Evolutionary conservation across 2,113 vertebrate species (phyloP), one percentile per base, ranked within the genome.

Genomic region (Tilapia sparmanii): DNA sequence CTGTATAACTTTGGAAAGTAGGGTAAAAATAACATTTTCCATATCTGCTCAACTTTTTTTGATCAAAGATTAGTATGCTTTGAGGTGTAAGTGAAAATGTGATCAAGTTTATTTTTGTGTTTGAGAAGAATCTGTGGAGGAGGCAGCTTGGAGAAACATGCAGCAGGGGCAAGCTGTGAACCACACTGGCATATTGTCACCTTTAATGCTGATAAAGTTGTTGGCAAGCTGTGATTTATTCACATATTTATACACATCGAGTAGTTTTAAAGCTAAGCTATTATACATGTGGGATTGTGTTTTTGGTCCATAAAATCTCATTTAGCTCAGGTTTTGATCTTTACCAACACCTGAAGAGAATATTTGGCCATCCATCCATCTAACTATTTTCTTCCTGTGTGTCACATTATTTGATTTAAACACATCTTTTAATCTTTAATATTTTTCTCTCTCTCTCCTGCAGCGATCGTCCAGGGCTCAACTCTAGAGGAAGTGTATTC

Each of bases 401-500:
- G 63, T 68, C 35, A 68, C 33, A 24, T 68, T 40, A 40, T 68
- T n/a, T 82, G n/a, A 40, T 26, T 24, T 18, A 47, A 47, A 79
- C n/a, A 57, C 2, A 35, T 24, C n/a, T n/a, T 26, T 19, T 54
- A 22, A 4, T 40, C 47, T 61, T 61, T 71, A 2, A 86, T 71
- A 16, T 52, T n/a, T 82, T 10, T 80, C 3, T 59, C 19, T 83
- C 8, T 83, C 16, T 81, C 3, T 83, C 12, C 57, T 95, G 91
- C 93, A 99, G 99, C 97, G 88, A 97, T 99, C 89, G 98, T 99
- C 80, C 98, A 99, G 89, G 98, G 98, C 59, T 97, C 97, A 84
- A 97, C 97, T 16, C 94, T 99, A 93, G 99, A 99, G 94, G 99
- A 99, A 92, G 97, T 99, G 90, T 99, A 99, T 95, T 97, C 97